Base-by-base conservation (phyloP, 2,888 invertebrate species). In the Hermodice carunculata region DNA sequence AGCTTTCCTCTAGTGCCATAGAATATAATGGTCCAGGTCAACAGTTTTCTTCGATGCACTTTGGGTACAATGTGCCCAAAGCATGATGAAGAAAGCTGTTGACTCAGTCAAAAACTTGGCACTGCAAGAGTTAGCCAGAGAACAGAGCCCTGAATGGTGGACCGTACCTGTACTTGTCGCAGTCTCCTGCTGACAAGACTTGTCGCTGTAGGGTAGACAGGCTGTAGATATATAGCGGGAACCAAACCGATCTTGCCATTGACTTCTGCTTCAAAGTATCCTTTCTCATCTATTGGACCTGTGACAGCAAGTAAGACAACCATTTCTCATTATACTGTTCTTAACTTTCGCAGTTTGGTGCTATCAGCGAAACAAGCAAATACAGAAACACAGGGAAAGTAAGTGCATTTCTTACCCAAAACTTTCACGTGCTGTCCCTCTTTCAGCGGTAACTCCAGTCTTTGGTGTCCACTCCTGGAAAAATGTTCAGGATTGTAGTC, bases 261-360 rank as follows among this genome's bases (percentile, higher is more conserved):
- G 14, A 79, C 79, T 64, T 80, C 80, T 24, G 79, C 82, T 64
- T 81, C 80, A 69, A 76, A 78, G 65, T 82, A 83, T 11, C 83
- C 83, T 58, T 71, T 72, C n/a, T 75, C 70, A 64, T 80, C 79
- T 29, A 76, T 56, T 6, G 76, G 73, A 34, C 83, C 83, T 78
- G 58, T 22, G 40, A 49, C 28, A 42, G 17, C 22, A 29, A 40
- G 19, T 11, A 22, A n/a, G 31, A 3, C 31, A 44, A 6, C n/a
- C 43, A 37, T 56, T 6, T 46, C 5, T 22, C 3, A 49, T 26
- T 1, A 28, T n/a, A 19, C n/a, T n/a, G 43, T 22, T 22, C 43
- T 22, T 14, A 43, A 22, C n/a, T n/a, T n/a, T n/a, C n/a, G n/a
- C n/a, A n/a, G n/a, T n/a, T n/a, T n/a, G n/a, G n/a, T n/a, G n/a